These are phyloP conservation scores for Ptiloglossa arizonensis DNA, from an alignment of 1,140 invertebrate genomes.

Conservation along the genomic window DNA sequence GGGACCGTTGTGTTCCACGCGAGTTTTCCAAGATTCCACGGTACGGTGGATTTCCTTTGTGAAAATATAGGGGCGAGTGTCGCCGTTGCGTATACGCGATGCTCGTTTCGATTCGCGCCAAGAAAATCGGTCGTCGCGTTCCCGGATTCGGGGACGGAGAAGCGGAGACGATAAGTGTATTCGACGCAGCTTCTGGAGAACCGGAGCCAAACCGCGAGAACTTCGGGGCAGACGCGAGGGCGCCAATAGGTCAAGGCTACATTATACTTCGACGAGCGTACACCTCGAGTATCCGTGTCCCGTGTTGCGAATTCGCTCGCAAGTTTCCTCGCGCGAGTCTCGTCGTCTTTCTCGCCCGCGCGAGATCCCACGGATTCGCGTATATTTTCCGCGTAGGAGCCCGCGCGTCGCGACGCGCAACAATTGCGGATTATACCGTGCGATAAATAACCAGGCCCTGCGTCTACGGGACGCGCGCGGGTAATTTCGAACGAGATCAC, in stretches of 20 bases:
- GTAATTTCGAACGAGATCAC: not conserved
- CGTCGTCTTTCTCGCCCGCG: not conserved
- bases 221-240: slow-evolving; percentile 56
- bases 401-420: slow-evolving; percentile 12
- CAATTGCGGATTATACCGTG: slow-evolving; percentile 35
- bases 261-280: slow-evolving; percentile 26
- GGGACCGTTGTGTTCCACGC: no score
- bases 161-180: slow-evolving; percentile 26
- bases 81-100: no score
- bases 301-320: slow-evolving; percentile 49
- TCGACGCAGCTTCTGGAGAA: slow-evolving; percentile 42
- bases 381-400: no score
- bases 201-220: slow-evolving; percentile 60
- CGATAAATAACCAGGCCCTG: slow-evolving; percentile 11
- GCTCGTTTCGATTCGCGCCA: slow-evolving; percentile 27
- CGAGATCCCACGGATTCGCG: no score
- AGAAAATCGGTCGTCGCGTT: not conserved
- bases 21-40: no score
- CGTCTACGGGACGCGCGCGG: no score
- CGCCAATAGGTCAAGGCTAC: slow-evolving; percentile 64
- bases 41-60: no score
- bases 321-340: slow-evolving; percentile 8
- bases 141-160: not conserved
- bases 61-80: no score
- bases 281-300: slow-evolving; percentile 16